These are phyloP conservation scores for Ditylenchus weischeri DNA, from an alignment of 2,888 invertebrate genomes.

Conservation along the genomic window DNA sequence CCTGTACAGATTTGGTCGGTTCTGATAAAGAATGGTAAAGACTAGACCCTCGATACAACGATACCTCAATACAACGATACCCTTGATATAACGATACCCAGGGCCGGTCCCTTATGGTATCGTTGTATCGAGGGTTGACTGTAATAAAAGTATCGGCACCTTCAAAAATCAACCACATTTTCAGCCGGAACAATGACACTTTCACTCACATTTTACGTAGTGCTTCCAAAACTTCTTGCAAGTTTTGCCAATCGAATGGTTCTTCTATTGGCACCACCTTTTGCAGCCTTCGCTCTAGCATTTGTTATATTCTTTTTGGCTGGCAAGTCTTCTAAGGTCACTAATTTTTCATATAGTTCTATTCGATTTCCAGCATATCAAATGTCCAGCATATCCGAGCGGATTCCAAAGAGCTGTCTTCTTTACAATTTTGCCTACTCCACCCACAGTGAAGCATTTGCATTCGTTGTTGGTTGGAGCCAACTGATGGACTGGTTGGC, in stretches of 20 bases:
- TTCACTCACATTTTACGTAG: slow-evolving; percentile 19
- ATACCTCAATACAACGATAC: too few species aligned
- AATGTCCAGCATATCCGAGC: slow-evolving; percentile 22
- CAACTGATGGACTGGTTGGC: slow-evolving; percentile 34
- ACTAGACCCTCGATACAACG: too few species aligned
- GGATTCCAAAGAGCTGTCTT: slow-evolving; percentile 31
- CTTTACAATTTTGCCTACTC: slow-evolving; percentile 34
- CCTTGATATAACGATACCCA: too few species aligned
- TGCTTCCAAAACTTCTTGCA: slow-evolving; percentile 33
- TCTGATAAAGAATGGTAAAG: too few species aligned
- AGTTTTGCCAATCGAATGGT: not conserved
- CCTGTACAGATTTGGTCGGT: too few species aligned
- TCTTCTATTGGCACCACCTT: slow-evolving; percentile 18
- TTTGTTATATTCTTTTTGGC: slow-evolving; percentile 8
- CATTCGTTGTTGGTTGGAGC: slow-evolving; percentile 36
- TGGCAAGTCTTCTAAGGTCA: not conserved
- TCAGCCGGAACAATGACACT: slow-evolving; percentile 27
- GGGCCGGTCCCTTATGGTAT: too few species aligned
- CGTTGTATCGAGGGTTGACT: too few species aligned
- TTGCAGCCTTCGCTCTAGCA: slow-evolving; percentile 22
- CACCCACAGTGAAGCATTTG: slow-evolving; percentile 29
- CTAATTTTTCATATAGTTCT: slow-evolving; percentile 6
- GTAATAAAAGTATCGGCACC: too few species aligned
- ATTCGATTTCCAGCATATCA: slow-evolving; percentile 29
- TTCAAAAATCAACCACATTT: slow-evolving; percentile 10